A percentile compares a stretch with the other conserved stretches of the same genome.
Conservation (phyloP, 2,113 vertebrate species). For the Arenaria interpres region DNA sequence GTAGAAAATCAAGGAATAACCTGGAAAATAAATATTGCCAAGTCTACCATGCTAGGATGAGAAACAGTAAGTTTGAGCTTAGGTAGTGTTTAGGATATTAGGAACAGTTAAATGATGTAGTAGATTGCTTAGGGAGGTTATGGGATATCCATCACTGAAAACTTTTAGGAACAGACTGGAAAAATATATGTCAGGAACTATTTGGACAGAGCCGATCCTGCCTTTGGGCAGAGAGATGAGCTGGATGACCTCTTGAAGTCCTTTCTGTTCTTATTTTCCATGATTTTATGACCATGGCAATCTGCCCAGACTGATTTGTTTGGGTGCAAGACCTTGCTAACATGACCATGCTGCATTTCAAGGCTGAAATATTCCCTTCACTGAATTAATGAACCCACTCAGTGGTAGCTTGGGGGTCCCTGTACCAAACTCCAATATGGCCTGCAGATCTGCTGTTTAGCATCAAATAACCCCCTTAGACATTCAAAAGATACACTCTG, state of each 20-base stretch:
- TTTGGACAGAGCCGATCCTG: not conserved
- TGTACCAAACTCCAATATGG: not conserved
- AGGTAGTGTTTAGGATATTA: not conserved
- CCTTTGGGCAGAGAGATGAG: not conserved
- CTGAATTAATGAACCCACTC: not conserved
- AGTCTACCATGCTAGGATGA: not conserved
- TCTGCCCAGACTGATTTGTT: not conserved
- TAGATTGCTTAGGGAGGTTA: not conserved
- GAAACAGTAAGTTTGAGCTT: not conserved
- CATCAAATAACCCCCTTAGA: not conserved
- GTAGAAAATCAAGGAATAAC: not conserved
- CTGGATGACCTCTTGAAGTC: not conserved
- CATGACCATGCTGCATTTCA: not conserved
- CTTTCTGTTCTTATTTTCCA: not conserved
- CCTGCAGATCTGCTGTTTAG: not conserved
- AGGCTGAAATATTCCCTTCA: not conserved
- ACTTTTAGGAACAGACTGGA: not conserved
- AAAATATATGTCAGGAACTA: not conserved
- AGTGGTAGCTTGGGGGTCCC: not conserved
- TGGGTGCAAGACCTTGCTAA: not conserved
- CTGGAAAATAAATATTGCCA: not conserved
- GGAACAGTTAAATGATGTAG: not conserved
- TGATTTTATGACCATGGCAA: not conserved
- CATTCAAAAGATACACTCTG: not conserved
- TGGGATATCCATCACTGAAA: not conserved